A percentile compares a stretch with the other conserved stretches of the same genome.
These are phyloP conservation scores for Oxyura jamaicensis DNA, from an alignment of 2,113 vertebrate genomes.

Conservation along the genomic window DNA sequence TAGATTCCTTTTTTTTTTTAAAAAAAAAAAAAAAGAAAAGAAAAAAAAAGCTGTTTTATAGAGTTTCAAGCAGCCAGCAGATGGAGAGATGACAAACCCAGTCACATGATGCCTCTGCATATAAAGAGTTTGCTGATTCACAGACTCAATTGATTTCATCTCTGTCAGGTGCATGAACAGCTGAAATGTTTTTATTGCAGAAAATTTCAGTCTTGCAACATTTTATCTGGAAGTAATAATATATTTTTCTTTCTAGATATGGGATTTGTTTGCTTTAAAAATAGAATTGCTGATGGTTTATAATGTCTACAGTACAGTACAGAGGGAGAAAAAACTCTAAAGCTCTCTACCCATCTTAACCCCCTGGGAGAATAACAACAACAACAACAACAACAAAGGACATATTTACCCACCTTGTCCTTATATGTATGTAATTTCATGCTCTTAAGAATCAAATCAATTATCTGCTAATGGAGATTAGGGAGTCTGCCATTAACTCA, in stretches of 20 bases:
- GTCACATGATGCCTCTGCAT: not conserved
- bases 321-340: not conserved
- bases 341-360: not conserved
- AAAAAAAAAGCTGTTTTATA: not conserved
- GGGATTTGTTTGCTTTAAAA: not conserved
- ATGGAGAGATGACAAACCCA: conserved; percentile 1
- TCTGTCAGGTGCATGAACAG: conserved; percentile 19
- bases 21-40: no score
- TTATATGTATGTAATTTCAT: not conserved
- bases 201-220: not conserved
- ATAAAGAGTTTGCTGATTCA: conserved; percentile 31
- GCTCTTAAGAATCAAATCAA: not conserved
- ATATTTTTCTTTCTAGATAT: not conserved
- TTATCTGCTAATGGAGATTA: not conserved
- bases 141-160: not conserved
- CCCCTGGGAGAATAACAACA: not conserved
- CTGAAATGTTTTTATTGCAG: conserved; percentile 9
- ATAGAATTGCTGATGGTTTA: not conserved
- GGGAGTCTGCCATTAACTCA: not conserved
- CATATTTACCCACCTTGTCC: not conserved
- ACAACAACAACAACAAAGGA: not conserved
- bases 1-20: not conserved
- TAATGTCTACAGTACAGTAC: not conserved
- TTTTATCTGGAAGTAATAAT: not conserved
- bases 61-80: not conserved